Evolutionary conservation across 2,888 invertebrate genomes (phyloP), one percentile per base, ranked within the genome.

Genomic region (Hydraecia micacea): DNA sequence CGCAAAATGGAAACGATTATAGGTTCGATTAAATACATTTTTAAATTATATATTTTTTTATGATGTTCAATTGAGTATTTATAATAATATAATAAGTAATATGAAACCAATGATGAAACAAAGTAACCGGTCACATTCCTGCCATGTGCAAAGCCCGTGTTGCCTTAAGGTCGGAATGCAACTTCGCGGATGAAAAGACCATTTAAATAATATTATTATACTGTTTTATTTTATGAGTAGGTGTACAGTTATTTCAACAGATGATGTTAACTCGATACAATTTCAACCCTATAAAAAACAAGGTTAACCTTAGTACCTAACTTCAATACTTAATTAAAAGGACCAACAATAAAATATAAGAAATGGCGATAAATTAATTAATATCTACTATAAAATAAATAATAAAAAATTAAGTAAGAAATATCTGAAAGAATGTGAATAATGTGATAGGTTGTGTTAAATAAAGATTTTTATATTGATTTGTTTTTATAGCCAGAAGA

Each of bases 71-170:
- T 62, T 62, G 62, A 18, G 18, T 62, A 18, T 32, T 32, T 62
- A 32, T 32, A 32, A 32, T 15, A 18, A 18, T 9, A 15, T 66
- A n/a, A n/a, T n/a, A n/a, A n/a, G n/a, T n/a, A n/a, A 65, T 60
- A 77, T n/a, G 32, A 68, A 71, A 52, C 36, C 36, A 25, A 49
- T 60, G 66, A 80, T 73, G 28, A 39, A 28, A 63, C 42, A 71
- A 73, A 60, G 63, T 71, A 83, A 83, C 84, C 67, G 73, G 83
- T 80, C 28, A 63, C 55, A 76, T 80, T 80, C 76, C 63, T 36
- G 25, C 5, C n/a, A 39, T 65, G 15, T 28, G 63, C 67, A 46
- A 80, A 74, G 39, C 32, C 13, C 15, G 15, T 42, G n/a, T 32
- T 58, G 18, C 39, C 15, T 55, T 28, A 60, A 67, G 36, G 67